Conservation (phyloP, 2,113 vertebrate species). For the Poecilia latipinna region DNA sequence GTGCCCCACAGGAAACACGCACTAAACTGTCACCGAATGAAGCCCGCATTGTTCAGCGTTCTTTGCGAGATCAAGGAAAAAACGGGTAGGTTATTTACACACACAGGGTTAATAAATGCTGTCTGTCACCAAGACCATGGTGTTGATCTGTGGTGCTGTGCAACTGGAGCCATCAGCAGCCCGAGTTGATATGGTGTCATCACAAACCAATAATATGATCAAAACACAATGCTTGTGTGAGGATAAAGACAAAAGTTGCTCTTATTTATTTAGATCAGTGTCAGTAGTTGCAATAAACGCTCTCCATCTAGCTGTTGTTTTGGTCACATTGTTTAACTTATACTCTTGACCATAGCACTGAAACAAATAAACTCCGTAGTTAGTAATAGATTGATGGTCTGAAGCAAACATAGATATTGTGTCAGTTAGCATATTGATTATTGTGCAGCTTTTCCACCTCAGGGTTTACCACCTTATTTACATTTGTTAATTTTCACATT, state of each 20-base stretch:
- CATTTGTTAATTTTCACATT: too few species aligned
- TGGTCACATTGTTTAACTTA: too few species aligned
- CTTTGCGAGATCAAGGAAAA: slow-evolving; percentile 86
- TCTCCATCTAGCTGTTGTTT: background rate
- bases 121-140: background rate
- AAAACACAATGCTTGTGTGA: background rate
- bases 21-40: slow-evolving; percentile 86
- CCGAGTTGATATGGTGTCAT: slow-evolving; percentile 45
- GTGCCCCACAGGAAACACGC: slow-evolving; percentile 82
- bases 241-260: background rate
- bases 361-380: too few species aligned
- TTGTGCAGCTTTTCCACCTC: too few species aligned
- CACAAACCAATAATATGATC: slow-evolving; percentile 19
- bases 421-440: too few species aligned
- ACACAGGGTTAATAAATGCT: background rate
- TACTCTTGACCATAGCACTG: too few species aligned
- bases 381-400: too few species aligned
- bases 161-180: background rate
- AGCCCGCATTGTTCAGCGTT: slow-evolving; percentile 85
- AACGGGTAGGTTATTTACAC: slow-evolving; percentile 70
- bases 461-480: too few species aligned
- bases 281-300: background rate
- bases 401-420: too few species aligned
- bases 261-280: background rate
- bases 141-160: background rate